Evolutionary conservation across 2,888 invertebrate species (phyloP), one percentile per base, ranked within the genome.

Genomic region (Eupithecia vulgata): DNA sequence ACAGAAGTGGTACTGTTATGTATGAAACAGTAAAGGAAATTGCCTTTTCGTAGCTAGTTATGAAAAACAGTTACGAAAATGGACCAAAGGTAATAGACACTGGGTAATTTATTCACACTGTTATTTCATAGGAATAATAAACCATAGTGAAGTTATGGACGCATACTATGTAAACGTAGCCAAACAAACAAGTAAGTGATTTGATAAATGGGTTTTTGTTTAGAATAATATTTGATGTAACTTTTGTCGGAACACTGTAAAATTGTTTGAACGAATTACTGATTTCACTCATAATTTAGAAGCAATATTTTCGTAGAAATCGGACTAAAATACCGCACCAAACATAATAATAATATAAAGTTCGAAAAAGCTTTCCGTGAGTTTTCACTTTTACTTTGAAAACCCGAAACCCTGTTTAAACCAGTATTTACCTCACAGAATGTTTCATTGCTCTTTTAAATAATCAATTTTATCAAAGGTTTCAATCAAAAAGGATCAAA

Each of bases 81-180:
- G n/a, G n/a, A n/a, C n/a, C n/a, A n/a, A n/a, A n/a, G n/a, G n/a
- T n/a, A 6, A 61, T 61, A 34, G 61, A 59, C 30, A 48, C 52
- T 21, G 21, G n/a, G 52, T 52, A 4, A 52, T 52, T 10, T 52
- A 52, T 52, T 52, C 17, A 30, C 12, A 62, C n/a, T 37, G 8
- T 35, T n/a, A 62, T 64, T 35, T 64, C 10, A 61, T 34, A n/a
- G 12, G 35, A 37, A 35, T 37, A 64, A 21, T 35, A n/a, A 64
- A 35, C 10, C 62, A 40, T 37, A 65, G 40, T 21, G 34, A 65
- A 21, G 40, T 65, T 42, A 40, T 42, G 40, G n/a, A 65, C 65
- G 40, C 65, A 21, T 40, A 21, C 65, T 40, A 73, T 76, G 73
- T 76, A 71, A 76, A 71, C 69, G 21, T 45, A 45, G 48, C 62